Evolutionary conservation across 2,797 vertebrate genomes (phyloP).

Genomic region (Hoplostethus atlanticus): DNA sequence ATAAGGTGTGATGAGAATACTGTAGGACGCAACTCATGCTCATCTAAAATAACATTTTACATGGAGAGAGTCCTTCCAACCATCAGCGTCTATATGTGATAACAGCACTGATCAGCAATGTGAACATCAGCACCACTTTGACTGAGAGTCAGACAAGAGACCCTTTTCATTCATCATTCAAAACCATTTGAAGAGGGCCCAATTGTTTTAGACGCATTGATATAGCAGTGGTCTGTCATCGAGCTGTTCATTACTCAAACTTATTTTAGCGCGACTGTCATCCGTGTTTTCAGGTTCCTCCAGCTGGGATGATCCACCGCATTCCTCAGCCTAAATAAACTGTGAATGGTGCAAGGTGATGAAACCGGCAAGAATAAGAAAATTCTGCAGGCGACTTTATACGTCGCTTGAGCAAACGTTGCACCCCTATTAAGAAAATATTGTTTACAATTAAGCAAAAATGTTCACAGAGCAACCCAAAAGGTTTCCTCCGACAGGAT

Average conservation of each 20-base stretch:
- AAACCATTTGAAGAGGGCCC: slow-evolving; percentile 37
- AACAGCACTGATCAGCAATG: neutral
- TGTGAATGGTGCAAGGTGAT: slow-evolving; percentile 74
- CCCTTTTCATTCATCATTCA: slow-evolving; percentile 38
- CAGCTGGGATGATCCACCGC: slow-evolving; percentile 64
- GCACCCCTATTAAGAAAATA: neutral
- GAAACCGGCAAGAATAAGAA: slow-evolving; percentile 69
- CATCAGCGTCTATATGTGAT: neutral
- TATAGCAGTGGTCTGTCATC: slow-evolving; percentile 73
- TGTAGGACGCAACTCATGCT: neutral
- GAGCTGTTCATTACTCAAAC: slow-evolving; percentile 68
- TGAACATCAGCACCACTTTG: neutral
- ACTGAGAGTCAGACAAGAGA: neutral
- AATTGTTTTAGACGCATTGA: slow-evolving; percentile 57
- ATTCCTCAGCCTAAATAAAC: slow-evolving; percentile 71
- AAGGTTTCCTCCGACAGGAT: neutral
- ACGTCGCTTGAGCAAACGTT: slow-evolving; percentile 8
- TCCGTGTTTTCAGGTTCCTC: slow-evolving; percentile 71
- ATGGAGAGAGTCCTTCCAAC: neutral
- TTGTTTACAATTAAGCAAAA: neutral
- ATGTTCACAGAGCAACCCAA: neutral
- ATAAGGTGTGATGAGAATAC: neutral
- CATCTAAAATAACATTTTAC: neutral
- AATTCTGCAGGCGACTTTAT: slow-evolving; percentile 49
- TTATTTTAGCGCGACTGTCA: slow-evolving; percentile 62